phyloP scores from a whole-genome alignment of 2,797 vertebrate species.

The Caiman crocodilus region DNA sequence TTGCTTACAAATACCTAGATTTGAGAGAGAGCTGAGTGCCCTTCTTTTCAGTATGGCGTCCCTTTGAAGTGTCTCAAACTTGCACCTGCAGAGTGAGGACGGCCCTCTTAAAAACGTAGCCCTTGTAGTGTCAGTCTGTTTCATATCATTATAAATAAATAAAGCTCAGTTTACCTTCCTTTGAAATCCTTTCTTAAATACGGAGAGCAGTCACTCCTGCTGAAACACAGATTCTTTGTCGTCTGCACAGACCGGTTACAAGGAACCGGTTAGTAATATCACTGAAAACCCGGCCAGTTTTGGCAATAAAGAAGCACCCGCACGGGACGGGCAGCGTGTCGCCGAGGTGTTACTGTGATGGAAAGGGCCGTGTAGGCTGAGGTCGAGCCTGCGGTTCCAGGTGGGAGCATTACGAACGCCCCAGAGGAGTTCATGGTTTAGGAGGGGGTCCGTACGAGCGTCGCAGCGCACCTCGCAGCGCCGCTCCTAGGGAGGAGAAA shows the following conservation, averaged over 20 bases:
- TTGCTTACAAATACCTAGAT: neutral
- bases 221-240: constrained; percentile 1
- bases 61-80: neutral
- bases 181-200: neutral
- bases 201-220: neutral
- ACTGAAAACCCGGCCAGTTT: constrained; percentile 4
- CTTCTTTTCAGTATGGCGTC: neutral
- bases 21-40: neutral
- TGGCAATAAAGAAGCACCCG: neutral
- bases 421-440: too few relatives aligned
- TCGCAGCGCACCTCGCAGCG: too few relatives aligned
- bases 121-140: neutral
- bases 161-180: neutral
- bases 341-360: neutral
- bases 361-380: neutral
- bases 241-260: constrained; percentile 10
- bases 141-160: neutral
- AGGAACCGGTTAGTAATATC: constrained; percentile 30
- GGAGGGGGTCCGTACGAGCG: too few relatives aligned
- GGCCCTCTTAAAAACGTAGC: neutral
- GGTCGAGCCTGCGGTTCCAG: too few relatives aligned
- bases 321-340: neutral
- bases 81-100: neutral
- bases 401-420: too few relatives aligned
- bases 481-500: too few relatives aligned